Evolutionary conservation across 2,888 invertebrate genomes (phyloP).

Genomic region (Oxycera nigricornis): DNA sequence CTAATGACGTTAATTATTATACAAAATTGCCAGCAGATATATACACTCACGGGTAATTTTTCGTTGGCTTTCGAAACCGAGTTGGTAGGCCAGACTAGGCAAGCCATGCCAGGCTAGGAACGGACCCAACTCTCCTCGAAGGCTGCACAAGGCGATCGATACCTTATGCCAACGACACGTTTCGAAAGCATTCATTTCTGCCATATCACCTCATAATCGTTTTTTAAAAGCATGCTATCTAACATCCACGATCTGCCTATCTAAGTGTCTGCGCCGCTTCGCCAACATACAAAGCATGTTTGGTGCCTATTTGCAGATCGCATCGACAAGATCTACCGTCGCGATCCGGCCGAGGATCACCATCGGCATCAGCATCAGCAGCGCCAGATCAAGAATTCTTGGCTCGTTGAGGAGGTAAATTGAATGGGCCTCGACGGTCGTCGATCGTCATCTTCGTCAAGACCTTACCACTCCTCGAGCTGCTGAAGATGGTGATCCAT

Average conservation of each 20-base stretch:
- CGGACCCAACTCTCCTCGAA: not conserved
- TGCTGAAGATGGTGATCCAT: conserved; percentile 11
- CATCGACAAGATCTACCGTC: conserved; percentile 27
- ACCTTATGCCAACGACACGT: conserved; percentile 28
- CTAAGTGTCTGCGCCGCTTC: not conserved
- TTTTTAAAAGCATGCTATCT: conserved; percentile 30
- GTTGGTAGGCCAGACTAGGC: conserved; percentile 7
- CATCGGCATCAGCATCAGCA: not conserved
- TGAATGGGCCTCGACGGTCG: conserved; percentile 24
- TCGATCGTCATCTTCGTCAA: conserved; percentile 23
- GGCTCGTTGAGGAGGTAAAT: conserved; percentile 25
- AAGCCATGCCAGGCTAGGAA: not conserved
- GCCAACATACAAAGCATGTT: not conserved
- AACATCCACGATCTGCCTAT: conserved; percentile 1
- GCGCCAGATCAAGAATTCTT: conserved; percentile 34
- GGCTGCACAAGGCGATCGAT: conserved; percentile 5
- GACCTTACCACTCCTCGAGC: conserved; percentile 25
- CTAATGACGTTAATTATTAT: conserved; percentile 48
- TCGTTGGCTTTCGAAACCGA: not conserved
- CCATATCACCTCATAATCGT: conserved; percentile 39
- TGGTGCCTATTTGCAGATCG: conserved; percentile 36
- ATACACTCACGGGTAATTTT: conserved; percentile 26
- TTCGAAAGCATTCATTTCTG: conserved; percentile 35
- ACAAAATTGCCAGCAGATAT: conserved; percentile 34
- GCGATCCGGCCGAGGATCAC: not conserved